Evolutionary conservation across 2,888 invertebrate species (phyloP).

Genomic region (Rhopalosiphum nymphaeae): DNA sequence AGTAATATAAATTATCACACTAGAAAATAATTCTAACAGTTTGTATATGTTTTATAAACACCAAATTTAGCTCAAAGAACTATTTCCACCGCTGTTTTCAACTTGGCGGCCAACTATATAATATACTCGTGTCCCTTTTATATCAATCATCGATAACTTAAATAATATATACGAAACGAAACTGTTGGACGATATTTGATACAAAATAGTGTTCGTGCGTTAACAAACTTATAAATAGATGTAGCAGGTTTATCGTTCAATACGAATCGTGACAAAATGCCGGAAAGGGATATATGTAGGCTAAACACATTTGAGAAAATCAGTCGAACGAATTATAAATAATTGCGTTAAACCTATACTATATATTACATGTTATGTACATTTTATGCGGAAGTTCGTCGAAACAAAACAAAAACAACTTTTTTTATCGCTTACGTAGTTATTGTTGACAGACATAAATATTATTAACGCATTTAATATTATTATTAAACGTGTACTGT

Average conservation of each 20-base stretch:
- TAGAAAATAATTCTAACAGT: not conserved
- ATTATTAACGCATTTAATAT: not conserved
- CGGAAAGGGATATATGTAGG: not conserved
- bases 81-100: not conserved
- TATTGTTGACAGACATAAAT: not conserved
- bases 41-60: conserved; percentile 13
- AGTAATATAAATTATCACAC: not conserved
- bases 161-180: not conserved
- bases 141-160: conserved; percentile 16
- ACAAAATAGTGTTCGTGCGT: not conserved
- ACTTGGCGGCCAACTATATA: not conserved
- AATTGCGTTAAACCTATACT: not conserved
- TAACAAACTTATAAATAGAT: conserved; percentile 21
- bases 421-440: not conserved
- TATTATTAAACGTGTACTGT: not conserved
- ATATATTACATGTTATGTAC: not conserved
- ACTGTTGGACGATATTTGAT: not conserved
- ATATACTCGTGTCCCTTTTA: not conserved
- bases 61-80: not conserved
- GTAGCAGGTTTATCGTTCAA: not conserved
- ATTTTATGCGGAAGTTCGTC: not conserved
- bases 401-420: not conserved
- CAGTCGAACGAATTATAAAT: not conserved
- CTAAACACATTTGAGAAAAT: not conserved
- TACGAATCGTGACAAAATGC: not conserved